Base-by-base conservation (phyloP, 2,888 invertebrate genomes). In the Xestoiulus laeticollis region DNA sequence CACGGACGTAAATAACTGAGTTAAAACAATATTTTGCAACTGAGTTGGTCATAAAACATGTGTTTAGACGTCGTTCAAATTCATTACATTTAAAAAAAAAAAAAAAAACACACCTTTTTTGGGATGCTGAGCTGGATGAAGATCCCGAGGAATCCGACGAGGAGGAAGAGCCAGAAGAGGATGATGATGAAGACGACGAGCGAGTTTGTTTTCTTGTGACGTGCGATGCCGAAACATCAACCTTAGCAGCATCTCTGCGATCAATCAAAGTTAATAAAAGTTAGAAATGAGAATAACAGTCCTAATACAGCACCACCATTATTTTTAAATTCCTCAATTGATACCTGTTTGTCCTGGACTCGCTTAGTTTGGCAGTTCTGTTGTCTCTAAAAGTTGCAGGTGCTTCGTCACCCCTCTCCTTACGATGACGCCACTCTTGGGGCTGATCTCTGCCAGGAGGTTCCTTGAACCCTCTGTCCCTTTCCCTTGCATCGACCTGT, bases 141-240 rank as follows among this genome's bases (percentile, higher is more conserved):
- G 86, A 86, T 32, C 26, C 30, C 1, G 86, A 86, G 30, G 86
- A 86, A 3, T 22, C 38, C 1, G 86, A 86, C 3, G 86, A 48
- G 1, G 86, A 86, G 10, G 86, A 86, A 10, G 86, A 86, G 26
- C 10, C 33, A 1, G 86, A 44, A 19, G 86, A 86, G 2, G 44
- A 43, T 14, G 38, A 44, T 12, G 86, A 86, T 30, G 86, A 86
- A 14, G 86, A 86, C 43, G 86, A 86, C 43, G 86, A 86, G 8
- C 86, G 43, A n/a, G 84, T 26, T 26, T 22, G 68, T 26, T 68
- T 68, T 10, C 26, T 68, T 10, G 68, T 26, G 12, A 68, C 5
- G 26, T 19, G 22, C 8, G n/a, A 8, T 5, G n/a, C n/a, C 10
- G 1, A 12, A 12, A 68, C 26, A 26, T 68, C 68, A 22, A 26